Percentiles rank a stretch among this genome's conserved stretches.
These are phyloP conservation scores for Cyaniris semiargus DNA, from an alignment of 2,888 invertebrate species.

Conservation along the genomic window DNA sequence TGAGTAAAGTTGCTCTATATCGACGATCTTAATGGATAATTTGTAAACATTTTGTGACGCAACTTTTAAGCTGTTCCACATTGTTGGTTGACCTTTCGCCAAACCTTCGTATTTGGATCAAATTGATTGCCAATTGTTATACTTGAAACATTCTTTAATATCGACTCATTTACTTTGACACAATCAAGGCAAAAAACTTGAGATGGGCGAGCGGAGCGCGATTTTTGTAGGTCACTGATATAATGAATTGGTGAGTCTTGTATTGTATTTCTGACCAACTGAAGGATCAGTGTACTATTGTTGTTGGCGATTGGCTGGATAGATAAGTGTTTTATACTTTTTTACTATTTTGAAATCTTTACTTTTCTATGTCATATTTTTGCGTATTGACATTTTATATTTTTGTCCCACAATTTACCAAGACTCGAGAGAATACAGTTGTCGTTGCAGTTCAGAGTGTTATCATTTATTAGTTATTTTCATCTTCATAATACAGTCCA, in stretches of 20 bases:
- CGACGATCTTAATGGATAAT: slow-evolving; percentile 2
- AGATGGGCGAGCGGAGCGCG: background rate
- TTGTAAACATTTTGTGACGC: slow-evolving; percentile 1
- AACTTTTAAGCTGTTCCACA: background rate
- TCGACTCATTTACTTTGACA: slow-evolving; percentile 9
- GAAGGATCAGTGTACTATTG: background rate
- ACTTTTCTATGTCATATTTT: no score
- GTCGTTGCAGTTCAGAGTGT: no score
- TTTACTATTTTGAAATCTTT: no score
- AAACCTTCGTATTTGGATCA: slow-evolving; percentile 29
- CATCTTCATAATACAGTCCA: no score
- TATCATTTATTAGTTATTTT: no score
- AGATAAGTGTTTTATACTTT: no score
- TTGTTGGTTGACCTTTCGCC: slow-evolving; percentile 18
- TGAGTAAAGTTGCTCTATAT: background rate
- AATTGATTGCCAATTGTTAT: slow-evolving; percentile 19
- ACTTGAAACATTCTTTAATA: slow-evolving; percentile 8
- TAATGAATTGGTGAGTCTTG: background rate
- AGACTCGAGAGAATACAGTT: no score
- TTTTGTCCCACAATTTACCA: no score
- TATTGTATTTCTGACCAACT: background rate
- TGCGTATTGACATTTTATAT: no score
- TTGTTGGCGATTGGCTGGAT: no score
- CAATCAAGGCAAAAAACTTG: background rate
- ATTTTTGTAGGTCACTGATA: background rate